Conservation (phyloP, 2,113 vertebrate genomes). For the sheep (Ovis aries) region ARS-UI_Ramb_v3.0 NC_056067.1:47178001-47178500, state of each 20-base stretch:
- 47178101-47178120: neutral
- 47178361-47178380: slow-evolving; percentile 30
- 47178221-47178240: neutral
- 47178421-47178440: slow-evolving; percentile 17
- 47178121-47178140: neutral
- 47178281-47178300: neutral
- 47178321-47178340: neutral
- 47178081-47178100: neutral
- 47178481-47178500: neutral
- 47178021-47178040: neutral
- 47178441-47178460: neutral
- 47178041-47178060: neutral
- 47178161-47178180: neutral
- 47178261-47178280: neutral
- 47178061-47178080: neutral
- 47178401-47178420: neutral
- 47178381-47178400: slow-evolving; percentile 14
- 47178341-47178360: neutral
- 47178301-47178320: neutral
- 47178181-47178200: neutral
- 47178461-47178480: neutral
- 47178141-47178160: neutral
- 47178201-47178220: neutral
- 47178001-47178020: neutral
- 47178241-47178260: neutral